Percentiles rank a stretch among this genome's conserved stretches.
phyloP scores from a whole-genome alignment of 2,797 vertebrate genomes.

The Zalophus californianus region DNA sequence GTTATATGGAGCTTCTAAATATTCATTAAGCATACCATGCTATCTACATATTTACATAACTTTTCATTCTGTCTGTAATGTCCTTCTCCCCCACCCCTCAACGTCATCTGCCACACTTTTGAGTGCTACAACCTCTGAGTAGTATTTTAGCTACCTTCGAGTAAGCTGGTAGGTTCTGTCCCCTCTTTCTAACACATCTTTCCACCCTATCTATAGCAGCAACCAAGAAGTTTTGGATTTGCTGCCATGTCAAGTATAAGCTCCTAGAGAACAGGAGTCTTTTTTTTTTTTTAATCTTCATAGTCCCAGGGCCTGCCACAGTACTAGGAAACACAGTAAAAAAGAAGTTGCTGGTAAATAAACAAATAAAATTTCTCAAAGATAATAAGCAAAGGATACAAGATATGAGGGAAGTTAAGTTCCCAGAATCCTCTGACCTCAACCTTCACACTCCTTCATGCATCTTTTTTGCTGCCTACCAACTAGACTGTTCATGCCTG shows the following conservation, averaged over 20 bases:
- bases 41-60: not conserved
- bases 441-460: not conserved
- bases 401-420: not conserved
- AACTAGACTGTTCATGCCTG: not conserved
- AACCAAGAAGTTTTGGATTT: not conserved
- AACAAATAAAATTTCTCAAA: conserved; percentile 25
- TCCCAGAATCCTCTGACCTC: not conserved
- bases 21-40: not conserved
- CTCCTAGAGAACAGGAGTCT: not conserved
- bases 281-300: not conserved
- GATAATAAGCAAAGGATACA: not conserved
- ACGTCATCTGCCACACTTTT: too few relatives aligned
- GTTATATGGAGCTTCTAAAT: not conserved
- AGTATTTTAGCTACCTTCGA: not conserved
- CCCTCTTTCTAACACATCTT: not conserved
- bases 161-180: too few relatives aligned
- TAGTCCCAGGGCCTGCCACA: not conserved
- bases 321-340: not conserved
- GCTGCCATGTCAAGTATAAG: not conserved
- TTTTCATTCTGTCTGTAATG: not conserved
- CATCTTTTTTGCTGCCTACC: not conserved
- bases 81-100: not conserved
- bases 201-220: not conserved
- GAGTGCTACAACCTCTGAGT: not conserved
- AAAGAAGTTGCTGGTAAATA: not conserved